A percentile compares a stretch with the other conserved stretches of the same genome.
Conservation (phyloP, 2,888 invertebrate genomes). For the Dolichomitus sp. region DNA sequence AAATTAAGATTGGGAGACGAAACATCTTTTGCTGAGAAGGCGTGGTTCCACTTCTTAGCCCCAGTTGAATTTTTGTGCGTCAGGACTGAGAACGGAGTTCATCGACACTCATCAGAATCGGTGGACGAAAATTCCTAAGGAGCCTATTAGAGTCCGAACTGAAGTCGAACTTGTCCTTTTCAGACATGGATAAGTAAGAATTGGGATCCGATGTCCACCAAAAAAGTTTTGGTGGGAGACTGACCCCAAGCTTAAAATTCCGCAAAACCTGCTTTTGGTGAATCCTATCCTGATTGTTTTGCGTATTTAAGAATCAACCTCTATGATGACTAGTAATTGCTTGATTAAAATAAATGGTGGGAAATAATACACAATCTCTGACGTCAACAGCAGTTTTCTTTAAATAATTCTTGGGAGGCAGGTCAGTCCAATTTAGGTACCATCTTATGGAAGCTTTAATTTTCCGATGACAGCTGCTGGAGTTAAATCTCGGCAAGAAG, state of each 20-base stretch:
- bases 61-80: conserved; percentile 16
- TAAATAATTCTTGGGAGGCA: not conserved
- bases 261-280: not conserved
- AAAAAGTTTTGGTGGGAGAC: not conserved
- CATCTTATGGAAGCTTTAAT: not conserved
- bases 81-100: conserved; percentile 17
- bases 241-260: not conserved
- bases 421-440: not conserved
- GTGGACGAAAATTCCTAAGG: not conserved
- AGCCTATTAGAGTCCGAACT: not conserved
- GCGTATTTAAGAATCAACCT: not conserved
- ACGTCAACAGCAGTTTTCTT: not conserved
- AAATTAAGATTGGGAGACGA: conserved; percentile 13
- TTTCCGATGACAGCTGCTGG: not conserved
- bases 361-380: not conserved
- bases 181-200: not conserved
- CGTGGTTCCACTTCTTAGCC: conserved; percentile 36
- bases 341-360: not conserved
- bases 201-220: not conserved
- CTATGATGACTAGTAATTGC: not conserved
- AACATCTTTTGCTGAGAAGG: conserved; percentile 4
- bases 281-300: not conserved
- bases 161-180: not conserved
- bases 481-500: not conserved
- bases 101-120: conserved; percentile 9